Conservation (phyloP, 2,888 invertebrate genomes). For the Lapara coniferarum region DNA sequence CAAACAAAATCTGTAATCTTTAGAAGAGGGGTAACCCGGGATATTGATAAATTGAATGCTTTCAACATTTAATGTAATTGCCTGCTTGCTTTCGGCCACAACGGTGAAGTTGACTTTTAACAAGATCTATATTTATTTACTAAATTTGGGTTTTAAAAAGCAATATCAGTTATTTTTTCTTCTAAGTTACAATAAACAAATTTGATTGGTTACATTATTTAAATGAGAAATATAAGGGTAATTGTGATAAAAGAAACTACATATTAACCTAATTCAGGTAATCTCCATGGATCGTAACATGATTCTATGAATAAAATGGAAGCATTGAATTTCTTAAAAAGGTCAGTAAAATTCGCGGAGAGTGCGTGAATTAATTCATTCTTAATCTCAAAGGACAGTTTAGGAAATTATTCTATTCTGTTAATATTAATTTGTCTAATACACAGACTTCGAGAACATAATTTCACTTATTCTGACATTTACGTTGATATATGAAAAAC, state of each 20-base stretch:
- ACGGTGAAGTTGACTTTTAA: not conserved
- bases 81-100: slow-evolving; percentile 8
- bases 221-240: too few relatives aligned
- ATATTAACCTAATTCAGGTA: not conserved
- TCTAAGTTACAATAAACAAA: too few relatives aligned
- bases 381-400: not conserved
- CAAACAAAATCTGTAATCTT: slow-evolving; percentile 19
- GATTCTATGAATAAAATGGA: not conserved
- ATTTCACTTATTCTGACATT: too few relatives aligned
- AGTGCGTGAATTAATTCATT: not conserved
- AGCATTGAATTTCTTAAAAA: not conserved
- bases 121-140: not conserved
- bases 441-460: not conserved
- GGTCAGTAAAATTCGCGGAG: not conserved
- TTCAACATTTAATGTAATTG: slow-evolving; percentile 14
- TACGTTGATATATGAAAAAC: too few relatives aligned
- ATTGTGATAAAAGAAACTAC: too few relatives aligned
- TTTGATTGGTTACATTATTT: too few relatives aligned
- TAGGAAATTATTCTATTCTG: not conserved
- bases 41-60: slow-evolving; percentile 14
- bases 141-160: too few relatives aligned
- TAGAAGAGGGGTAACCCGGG: not conserved
- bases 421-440: not conserved
- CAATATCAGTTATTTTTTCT: too few relatives aligned
- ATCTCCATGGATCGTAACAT: not conserved